Evolutionary conservation across 1,140 invertebrate species (phyloP).

Genomic region (Dryas iulia): DNA sequence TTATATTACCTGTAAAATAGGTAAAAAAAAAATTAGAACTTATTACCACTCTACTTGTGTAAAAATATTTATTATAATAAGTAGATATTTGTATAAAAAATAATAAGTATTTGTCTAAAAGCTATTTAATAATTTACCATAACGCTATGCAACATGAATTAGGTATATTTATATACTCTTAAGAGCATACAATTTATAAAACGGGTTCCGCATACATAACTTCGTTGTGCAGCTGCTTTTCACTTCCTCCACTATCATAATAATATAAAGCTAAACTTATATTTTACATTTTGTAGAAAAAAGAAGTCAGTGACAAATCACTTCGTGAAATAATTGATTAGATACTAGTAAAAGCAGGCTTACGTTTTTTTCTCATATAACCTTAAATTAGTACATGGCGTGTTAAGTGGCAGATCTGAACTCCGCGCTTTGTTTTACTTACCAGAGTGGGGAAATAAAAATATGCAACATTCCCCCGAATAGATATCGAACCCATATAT

Average conservation of each 20-base stretch:
- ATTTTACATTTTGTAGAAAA: not conserved
- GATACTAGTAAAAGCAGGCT: too few relatives aligned
- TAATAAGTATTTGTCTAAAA: not conserved
- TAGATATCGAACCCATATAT: too few relatives aligned
- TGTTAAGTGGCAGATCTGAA: too few relatives aligned
- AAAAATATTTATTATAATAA: too few relatives aligned
- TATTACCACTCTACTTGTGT: too few relatives aligned
- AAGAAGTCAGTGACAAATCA: not conserved
- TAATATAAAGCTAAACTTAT: not conserved
- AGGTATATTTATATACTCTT: not conserved
- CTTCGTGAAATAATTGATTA: too few relatives aligned
- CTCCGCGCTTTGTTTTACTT: too few relatives aligned
- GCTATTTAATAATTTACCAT: not conserved
- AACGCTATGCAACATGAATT: not conserved
- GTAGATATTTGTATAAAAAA: not conserved
- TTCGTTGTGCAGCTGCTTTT: not conserved
- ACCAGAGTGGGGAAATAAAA: too few relatives aligned
- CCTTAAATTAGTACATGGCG: too few relatives aligned
- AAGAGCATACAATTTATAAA: not conserved
- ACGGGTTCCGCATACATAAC: not conserved
- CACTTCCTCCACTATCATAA: not conserved
- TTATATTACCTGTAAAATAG: too few relatives aligned
- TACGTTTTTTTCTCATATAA: not conserved
- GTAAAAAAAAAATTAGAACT: too few relatives aligned
- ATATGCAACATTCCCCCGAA: too few relatives aligned